A percentile compares a stretch with the other conserved stretches of the same genome.
phyloP scores from a whole-genome alignment of 2,888 invertebrate genomes.

The Halictus quadricinctus region DNA sequence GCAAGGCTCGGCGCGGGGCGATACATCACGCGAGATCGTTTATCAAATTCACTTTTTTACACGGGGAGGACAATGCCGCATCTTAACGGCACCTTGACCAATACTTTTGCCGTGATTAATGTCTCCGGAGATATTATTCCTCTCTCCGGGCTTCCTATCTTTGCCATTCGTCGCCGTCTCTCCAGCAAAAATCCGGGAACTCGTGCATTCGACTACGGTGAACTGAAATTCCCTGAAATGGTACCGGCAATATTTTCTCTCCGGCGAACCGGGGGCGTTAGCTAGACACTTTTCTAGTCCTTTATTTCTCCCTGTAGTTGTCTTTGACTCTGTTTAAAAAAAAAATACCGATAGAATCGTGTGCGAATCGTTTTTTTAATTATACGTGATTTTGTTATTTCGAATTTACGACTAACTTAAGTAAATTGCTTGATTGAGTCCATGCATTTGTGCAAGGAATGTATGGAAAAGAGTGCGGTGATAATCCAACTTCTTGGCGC shows the following conservation, averaged over 20 bases:
- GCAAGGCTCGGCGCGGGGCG: not conserved
- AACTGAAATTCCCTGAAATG: not conserved
- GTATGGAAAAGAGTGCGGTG: not conserved
- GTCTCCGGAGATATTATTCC: slow-evolving; percentile 43
- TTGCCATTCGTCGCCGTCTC: not conserved
- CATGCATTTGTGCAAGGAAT: not conserved
- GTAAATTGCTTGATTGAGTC: not conserved
- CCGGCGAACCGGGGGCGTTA: not conserved
- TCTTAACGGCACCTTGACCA: slow-evolving; percentile 56
- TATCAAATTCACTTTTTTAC: slow-evolving; percentile 40
- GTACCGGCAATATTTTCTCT: not conserved
- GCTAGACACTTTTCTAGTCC: not conserved
- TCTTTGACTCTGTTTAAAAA: not conserved
- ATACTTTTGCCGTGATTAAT: slow-evolving; percentile 55
- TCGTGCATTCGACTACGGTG: not conserved
- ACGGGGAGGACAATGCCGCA: slow-evolving; percentile 35
- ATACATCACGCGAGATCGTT: slow-evolving; percentile 53
- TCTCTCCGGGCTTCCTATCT: slow-evolving; percentile 21
- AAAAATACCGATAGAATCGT: not conserved
- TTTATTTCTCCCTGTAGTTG: not conserved
- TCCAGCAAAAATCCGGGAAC: not conserved
- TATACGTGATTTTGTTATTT: too few relatives aligned
- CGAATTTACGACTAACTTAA: too few relatives aligned
- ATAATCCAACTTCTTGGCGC: not conserved
- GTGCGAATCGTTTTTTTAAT: too few relatives aligned